These are phyloP conservation scores for Allobates femoralis DNA, from an alignment of 2,797 vertebrate species.

Conservation along the genomic window DNA sequence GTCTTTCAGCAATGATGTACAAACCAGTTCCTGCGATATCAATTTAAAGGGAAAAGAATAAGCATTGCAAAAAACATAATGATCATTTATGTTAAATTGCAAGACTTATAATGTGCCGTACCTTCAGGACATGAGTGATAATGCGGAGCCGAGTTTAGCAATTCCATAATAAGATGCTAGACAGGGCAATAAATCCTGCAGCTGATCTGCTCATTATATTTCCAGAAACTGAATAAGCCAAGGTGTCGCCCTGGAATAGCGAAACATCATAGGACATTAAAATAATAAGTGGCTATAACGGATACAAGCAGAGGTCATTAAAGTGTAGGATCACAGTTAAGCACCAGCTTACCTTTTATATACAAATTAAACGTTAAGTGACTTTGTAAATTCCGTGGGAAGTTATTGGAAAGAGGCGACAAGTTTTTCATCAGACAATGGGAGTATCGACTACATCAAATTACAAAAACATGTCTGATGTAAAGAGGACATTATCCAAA, in stretches of 20 bases:
- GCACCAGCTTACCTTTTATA: background rate
- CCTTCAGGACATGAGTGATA: slow-evolving; percentile 28
- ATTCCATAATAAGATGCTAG: slow-evolving; percentile 32
- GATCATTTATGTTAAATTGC: slow-evolving; percentile 33
- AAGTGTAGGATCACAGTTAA: background rate
- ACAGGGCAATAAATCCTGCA: slow-evolving; percentile 30
- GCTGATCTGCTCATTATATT: slow-evolving; percentile 38
- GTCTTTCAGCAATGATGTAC: background rate
- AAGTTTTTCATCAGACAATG: background rate
- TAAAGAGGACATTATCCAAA: no score
- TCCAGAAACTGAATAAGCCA: slow-evolving; percentile 13
- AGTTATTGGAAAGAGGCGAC: background rate
- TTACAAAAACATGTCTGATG: no score
- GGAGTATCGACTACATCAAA: no score
- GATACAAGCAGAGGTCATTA: background rate
- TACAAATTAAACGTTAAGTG: background rate
- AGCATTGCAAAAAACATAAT: slow-evolving; percentile 13
- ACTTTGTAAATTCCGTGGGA: background rate
- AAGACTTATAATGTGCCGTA: slow-evolving; percentile 9
- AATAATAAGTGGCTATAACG: background rate
- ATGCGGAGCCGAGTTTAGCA: slow-evolving; percentile 21
- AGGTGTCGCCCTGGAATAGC: slow-evolving; percentile 17
- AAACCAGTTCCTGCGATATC: background rate
- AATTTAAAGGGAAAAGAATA: slow-evolving; percentile 19
- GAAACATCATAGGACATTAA: slow-evolving; percentile 13